Conservation (phyloP, 1,140 invertebrate species). For the Aporrectodea caliginosa region DNA sequence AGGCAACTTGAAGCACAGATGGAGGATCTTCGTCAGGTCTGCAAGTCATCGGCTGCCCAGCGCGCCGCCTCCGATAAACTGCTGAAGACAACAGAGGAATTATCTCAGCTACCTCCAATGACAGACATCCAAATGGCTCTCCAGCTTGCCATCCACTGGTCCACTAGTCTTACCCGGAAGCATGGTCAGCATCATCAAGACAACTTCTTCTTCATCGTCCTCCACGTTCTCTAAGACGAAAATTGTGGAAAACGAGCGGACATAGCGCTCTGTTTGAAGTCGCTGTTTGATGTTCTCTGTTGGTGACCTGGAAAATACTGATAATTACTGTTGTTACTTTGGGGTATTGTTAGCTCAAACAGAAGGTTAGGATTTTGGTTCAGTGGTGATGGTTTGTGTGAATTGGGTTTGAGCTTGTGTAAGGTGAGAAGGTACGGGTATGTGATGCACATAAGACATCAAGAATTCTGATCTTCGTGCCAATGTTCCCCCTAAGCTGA, state of each 20-base stretch:
- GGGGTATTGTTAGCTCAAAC: no score
- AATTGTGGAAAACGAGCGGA: not conserved
- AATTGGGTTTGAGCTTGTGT: no score
- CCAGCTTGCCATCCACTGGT: not conserved
- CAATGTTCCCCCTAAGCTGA: no score
- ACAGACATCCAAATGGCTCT: not conserved
- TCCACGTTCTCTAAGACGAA: not conserved
- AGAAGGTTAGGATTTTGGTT: no score
- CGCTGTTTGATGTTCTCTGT: no score
- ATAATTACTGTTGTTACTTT: no score
- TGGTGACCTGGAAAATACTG: no score
- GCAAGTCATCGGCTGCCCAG: conserved; percentile 20
- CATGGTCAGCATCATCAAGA: not conserved
- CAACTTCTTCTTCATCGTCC: not conserved
- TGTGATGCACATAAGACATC: no score
- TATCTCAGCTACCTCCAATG: not conserved
- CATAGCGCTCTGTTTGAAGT: no score
- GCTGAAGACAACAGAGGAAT: not conserved
- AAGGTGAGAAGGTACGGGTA: no score
- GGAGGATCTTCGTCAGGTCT: conserved; percentile 27
- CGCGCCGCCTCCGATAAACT: conserved; percentile 13
- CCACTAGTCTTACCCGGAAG: not conserved
- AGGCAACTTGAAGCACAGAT: conserved; percentile 32
- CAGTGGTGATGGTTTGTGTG: no score
- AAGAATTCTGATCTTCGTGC: no score